A percentile compares a stretch with the other conserved stretches of the same genome.
phyloP scores from a whole-genome alignment of 37 sponge, comb jelly and placozoan species.

The Beroe ovata region DNA sequence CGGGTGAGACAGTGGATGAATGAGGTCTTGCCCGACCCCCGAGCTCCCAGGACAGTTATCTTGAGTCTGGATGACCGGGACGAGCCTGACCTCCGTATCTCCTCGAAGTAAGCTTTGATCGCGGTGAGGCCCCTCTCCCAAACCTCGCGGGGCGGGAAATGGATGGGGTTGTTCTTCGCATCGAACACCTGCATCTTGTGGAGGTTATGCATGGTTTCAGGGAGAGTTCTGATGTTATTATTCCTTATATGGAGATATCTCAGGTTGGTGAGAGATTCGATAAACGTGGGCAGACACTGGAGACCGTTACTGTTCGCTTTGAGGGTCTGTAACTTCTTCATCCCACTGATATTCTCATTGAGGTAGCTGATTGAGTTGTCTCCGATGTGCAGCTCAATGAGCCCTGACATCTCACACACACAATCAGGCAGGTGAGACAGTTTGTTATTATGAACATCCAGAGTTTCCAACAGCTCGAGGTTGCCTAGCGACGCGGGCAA shows the following conservation, averaged over 20 bases:
- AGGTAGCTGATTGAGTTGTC: conserved; percentile 45
- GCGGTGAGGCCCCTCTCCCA: conserved; percentile 62
- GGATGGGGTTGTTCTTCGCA: conserved; percentile 63
- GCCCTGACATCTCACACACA: conserved; percentile 50
- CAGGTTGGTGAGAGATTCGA: conserved; percentile 46
- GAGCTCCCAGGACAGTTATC: conserved; percentile 25
- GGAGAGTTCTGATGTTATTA: conserved; percentile 57
- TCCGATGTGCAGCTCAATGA: conserved; percentile 35
- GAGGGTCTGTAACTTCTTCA: conserved; percentile 51
- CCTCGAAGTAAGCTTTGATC: conserved; percentile 55
- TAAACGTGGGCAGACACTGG: conserved; percentile 41
- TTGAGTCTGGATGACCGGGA: conserved; percentile 50
- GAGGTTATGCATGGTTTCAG: conserved; percentile 42
- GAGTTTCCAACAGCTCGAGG: conserved; percentile 31
- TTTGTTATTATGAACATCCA: conserved; percentile 66
- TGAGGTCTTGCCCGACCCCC: conserved; percentile 38
- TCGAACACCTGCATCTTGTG: conserved; percentile 47
- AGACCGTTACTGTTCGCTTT: conserved; percentile 44
- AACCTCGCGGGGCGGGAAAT: conserved; percentile 60
- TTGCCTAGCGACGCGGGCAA: conserved; percentile 15
- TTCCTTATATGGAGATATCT: conserved; percentile 47
- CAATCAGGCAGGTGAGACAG: conserved; percentile 30
- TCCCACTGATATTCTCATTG: conserved; percentile 27
- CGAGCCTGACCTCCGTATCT: conserved; percentile 34
- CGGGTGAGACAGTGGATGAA: conserved; percentile 47